phyloP scores from a whole-genome alignment of 2,888 invertebrate genomes.

The Geotrupes spiniger region DNA sequence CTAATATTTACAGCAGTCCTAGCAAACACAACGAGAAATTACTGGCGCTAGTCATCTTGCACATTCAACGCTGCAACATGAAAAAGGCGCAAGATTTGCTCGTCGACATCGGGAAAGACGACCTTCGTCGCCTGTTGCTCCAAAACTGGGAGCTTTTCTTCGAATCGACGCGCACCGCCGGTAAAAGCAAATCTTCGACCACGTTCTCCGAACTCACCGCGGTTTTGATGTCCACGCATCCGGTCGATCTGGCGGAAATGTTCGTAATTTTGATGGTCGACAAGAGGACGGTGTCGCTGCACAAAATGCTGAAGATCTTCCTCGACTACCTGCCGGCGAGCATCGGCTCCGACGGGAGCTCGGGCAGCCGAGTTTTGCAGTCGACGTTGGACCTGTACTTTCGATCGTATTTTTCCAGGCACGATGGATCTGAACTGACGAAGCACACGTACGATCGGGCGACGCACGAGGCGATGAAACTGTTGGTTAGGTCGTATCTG shows the following conservation, averaged over 20 bases:
- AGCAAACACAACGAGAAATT: conserved; percentile 44
- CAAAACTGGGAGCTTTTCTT: conserved; percentile 55
- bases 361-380: conserved; percentile 52
- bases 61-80: conserved; percentile 54
- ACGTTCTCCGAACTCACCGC: conserved; percentile 58
- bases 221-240: conserved; percentile 52
- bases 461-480: conserved; percentile 57
- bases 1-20: conserved; percentile 39
- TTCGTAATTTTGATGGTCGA: conserved; percentile 52
- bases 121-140: conserved; percentile 47
- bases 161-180: conserved; percentile 46
- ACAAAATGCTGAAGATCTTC: conserved; percentile 55
- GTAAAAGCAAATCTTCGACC: conserved; percentile 46
- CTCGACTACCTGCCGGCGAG: conserved; percentile 66
- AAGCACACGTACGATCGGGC: conserved; percentile 50
- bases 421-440: conserved; percentile 39
- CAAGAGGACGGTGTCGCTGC: conserved; percentile 47
- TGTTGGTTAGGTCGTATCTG: conserved; percentile 61
- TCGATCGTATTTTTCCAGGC: conserved; percentile 40
- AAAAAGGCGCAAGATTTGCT: conserved; percentile 51
- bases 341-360: conserved; percentile 56
- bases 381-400: conserved; percentile 54
- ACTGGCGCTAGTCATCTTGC: conserved; percentile 52
- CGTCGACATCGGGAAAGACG: conserved; percentile 47
- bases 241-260: conserved; percentile 50